Evolutionary conservation across 2,797 vertebrate species (phyloP), one percentile per base, ranked within the genome.

Genomic region (Pitangus sulphuratus): DNA sequence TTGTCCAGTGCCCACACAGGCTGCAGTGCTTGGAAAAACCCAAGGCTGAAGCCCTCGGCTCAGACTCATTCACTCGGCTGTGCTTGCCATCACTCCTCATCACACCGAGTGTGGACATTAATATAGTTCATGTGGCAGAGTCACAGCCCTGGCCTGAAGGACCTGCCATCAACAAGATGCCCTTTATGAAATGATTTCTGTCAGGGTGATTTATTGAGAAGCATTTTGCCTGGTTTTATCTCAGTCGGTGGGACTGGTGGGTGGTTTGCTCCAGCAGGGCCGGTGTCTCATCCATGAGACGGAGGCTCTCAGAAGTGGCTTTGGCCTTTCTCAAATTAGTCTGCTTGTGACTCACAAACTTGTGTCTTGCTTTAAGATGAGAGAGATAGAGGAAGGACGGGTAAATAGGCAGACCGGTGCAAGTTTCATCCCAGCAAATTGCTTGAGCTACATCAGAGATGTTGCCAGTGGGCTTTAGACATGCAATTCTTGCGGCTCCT

Each of bases 231-330:
- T 17, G 51, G 35, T 70, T 84, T 87, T 81, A 47, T 61, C 42
- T 81, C 1, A 0, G 61, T 24, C 1, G 0, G 20, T 56, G 12
- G 53, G 61, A 24, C 70, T n/a, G 66, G 14, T 0, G 0, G 35
- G 45, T 87, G 54, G 56, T 61, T 90, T 80, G 77, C 61, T 81
- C 26, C 69, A 53, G 39, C 0, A 0, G 25, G 26, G 12, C 45
- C 0, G 0, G 39, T 42, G 69, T 56, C 71, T 96, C 5, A 2
- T 45, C 17, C 77, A 6, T 42, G 26, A 89, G 74, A 50, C 42
- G 51, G 79, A 48, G 31, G 22, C 31, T 77, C 40, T 90, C 64
- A 92, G 87, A 90, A 87, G 56, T 82, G 93, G 78, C 68, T 89
- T 91, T 66, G 68, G 44, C 35, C 90, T 81, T 42, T 74, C 78